phyloP scores from a whole-genome alignment of 37 sponge, comb jelly and placozoan species.

The Agelas oroides region DNA sequence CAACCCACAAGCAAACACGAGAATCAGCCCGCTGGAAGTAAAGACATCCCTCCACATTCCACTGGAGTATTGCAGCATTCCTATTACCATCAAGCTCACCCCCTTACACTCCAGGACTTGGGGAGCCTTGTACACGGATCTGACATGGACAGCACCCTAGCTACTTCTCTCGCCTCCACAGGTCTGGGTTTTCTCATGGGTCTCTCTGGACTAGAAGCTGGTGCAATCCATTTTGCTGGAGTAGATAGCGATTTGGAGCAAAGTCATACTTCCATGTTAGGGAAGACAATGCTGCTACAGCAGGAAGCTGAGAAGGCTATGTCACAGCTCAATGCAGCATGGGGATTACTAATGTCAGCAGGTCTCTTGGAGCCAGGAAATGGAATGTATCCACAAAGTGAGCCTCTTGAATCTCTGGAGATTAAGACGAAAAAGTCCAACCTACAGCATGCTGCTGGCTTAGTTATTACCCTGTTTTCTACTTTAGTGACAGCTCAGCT shows the following conservation, averaged over 20 bases:
- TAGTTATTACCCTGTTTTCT: too few relatives aligned
- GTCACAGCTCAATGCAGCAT: constrained; percentile 36
- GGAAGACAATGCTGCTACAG: background rate
- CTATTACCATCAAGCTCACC: too few relatives aligned
- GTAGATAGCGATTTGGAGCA: background rate
- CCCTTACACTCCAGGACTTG: too few relatives aligned
- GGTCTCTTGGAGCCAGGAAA: constrained; percentile 23
- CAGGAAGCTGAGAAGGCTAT: background rate
- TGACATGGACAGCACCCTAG: background rate
- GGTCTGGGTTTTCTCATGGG: background rate
- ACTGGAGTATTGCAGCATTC: too few relatives aligned
- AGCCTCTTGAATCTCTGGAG: background rate
- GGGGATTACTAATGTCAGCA: constrained; percentile 32
- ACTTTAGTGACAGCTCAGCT: too few relatives aligned
- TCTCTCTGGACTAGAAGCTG: background rate
- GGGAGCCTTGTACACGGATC: background rate
- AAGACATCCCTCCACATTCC: too few relatives aligned
- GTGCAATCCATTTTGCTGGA: constrained; percentile 25
- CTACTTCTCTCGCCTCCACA: background rate
- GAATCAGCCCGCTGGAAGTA: too few relatives aligned
- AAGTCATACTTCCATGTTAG: background rate
- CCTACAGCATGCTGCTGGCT: background rate
- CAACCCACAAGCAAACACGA: too few relatives aligned
- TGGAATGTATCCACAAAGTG: constrained; percentile 13
- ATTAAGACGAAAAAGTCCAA: background rate